Base-by-base conservation (phyloP, 2,888 invertebrate species). In the Rapana venosa region DNA sequence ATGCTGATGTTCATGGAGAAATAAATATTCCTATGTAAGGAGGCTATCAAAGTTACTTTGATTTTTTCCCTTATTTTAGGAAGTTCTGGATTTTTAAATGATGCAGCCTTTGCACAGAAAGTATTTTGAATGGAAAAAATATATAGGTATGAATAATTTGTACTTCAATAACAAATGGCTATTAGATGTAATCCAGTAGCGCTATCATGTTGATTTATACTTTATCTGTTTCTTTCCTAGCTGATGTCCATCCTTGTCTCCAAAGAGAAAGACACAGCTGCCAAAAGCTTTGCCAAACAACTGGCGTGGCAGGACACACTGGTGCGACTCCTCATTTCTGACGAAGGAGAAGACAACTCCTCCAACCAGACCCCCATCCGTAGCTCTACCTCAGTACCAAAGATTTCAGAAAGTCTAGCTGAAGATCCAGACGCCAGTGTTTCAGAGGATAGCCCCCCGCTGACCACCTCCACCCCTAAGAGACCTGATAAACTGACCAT, bases 301-400 rank as follows among this genome's bases (percentile, higher is more conserved):
- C 92, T 96, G 8, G 95, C 97, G 13, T 97, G 97, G 97, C 97
- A 97, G 94, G 97, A 97, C 92, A 97, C 94, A 11, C 88, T 96
- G 26, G 93, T 94, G 36, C 94, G 95, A 58, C 93, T 96, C 5
- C 94, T 95, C 83, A 94, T 77, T 30, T 84, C 74, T 35, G 85
- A 84, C 2, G 47, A 83, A 17, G 56, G n/a, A 0, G 89, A 85
- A 4, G 81, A 20, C 77, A 56, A 1, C 15, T 0, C 36, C 86
- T 11, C 6, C 77, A 36, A 30, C 61, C 81, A 26, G 22, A 8
- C 83, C 87, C n/a, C 86, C 15, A 30, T 22, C 15, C 79, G 56
- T 26, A 56, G 74, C 87, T 85, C 84, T 36, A 66, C 61, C 32
- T n/a, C 74, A 20, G n/a, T 56, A 20, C 61, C 86, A 1, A 58